Base-by-base conservation (phyloP, 2,113 vertebrate genomes). In the Nyctibius bracteatus region DNA sequence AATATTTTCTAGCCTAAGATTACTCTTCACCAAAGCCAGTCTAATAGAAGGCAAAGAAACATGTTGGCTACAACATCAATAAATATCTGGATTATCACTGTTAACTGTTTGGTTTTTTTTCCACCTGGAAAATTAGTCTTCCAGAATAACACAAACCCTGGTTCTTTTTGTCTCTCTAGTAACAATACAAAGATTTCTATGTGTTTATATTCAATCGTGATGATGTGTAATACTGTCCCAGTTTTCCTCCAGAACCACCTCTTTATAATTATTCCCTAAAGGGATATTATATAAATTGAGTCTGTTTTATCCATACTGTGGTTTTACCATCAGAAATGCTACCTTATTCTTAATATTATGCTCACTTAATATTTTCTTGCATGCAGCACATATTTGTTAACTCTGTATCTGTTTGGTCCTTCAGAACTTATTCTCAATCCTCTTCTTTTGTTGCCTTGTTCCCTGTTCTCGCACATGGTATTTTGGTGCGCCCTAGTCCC, bases 381-480 rank as follows among this genome's bases (percentile, higher is more conserved):
- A 28, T 17, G 41, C 39, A 71, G 39, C 20, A 30, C 27, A 7
- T 16, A 5, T 62, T 86, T 59, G 17, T 66, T 67, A 67, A 66
- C 13, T 35, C 44, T 44, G 0, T 61, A 14, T 43, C 57, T 58
- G 9, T 51, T 46, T 33, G 9, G 41, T 44, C 28, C 35, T 55
- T 77, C 58, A 57, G 52, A 51, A 66, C 7, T 44, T 39, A 8
- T 13, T 68, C 63, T 52, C 59, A 72, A 1, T 31, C 35, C 41
- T 51, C 52, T 63, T 14, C 11, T 52, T 46, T 14, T 67, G 12
- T 39, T 43, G 20, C 58, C 33, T 81, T 13, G 21, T 18, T 30
- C 28, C 33, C 8, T 23, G 2, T 22, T 67, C 30, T 61, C 1
- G 0, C 9, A 23, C 8, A 1, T 8, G 46, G 13, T 67, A 14